Base-by-base conservation (phyloP, 1,140 invertebrate species). In the Halyomorpha halys region DNA sequence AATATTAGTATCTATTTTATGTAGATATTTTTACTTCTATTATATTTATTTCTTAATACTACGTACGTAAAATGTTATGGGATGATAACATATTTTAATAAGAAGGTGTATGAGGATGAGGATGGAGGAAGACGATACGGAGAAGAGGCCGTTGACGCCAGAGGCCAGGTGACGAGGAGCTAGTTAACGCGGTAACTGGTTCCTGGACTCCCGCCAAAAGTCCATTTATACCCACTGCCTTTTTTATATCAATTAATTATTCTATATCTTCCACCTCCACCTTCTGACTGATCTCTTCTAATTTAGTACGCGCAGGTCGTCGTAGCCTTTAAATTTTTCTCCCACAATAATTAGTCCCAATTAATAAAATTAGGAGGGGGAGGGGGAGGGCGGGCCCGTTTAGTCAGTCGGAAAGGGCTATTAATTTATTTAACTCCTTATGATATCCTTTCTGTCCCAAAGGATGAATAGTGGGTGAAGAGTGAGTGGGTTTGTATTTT, bases 141-240 rank as follows among this genome's bases (percentile, higher is more conserved):
- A 13, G 1, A 13, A 49, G 9, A 49, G 47, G 21, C 3, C n/a
- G 47, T 19, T 19, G 47, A 49, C 47, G 21, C n/a, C 3, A 6
- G 21, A 16, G 5, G 47, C 47, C 47, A 49, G 47, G 47, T 49
- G 47, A 49, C 47, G 47, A 49, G 47, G 47, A 19, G 9, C 47
- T 49, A 49, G 47, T 49, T 49, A 49, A 8, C n/a, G 47, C 47
- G 47, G 47, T 49, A 49, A 49, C 47, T 49, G 47, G n/a, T 16
- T 5, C 9, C 47, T 49, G 47, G 47, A 18, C 21, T 49, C 47
- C 16, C 47, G 47, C 47, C 47, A 49, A 49, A 49, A 19, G 6
- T 21, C 9, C 47, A 49, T 49, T 49, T 49, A 49, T 49, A 49
- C 21, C 47, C 21, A 49, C 47, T 6, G n/a, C 21, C 47, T 49